Percentiles rank a stretch among this genome's conserved stretches.
phyloP scores from a whole-genome alignment of 2,113 vertebrate genomes.

The Sinocyclocheilus grahami region DNA sequence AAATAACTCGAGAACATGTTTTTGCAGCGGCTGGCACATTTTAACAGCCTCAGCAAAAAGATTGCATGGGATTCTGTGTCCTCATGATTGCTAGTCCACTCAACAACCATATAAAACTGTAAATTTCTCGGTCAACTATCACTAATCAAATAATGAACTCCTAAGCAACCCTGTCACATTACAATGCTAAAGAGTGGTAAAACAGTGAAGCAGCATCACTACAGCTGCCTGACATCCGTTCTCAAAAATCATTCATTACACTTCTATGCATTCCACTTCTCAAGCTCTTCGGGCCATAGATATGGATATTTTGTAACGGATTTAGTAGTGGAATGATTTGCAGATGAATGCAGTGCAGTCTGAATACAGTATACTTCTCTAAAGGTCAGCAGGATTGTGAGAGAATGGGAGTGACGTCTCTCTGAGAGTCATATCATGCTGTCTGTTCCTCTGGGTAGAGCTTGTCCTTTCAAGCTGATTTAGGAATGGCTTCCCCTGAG shows the following conservation, averaged over 20 bases:
- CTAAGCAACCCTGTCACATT: background rate
- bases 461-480: conserved; percentile 40
- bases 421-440: conserved; percentile 27
- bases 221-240: background rate
- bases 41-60: conserved; percentile 10
- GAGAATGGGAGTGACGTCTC: background rate
- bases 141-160: conserved; percentile 31
- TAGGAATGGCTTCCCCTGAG: conserved; percentile 24
- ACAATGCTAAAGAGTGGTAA: background rate
- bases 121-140: conserved; percentile 10
- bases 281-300: background rate
- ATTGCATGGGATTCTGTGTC: background rate
- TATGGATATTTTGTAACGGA: background rate
- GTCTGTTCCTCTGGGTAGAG: conserved; percentile 24
- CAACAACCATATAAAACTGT: conserved; percentile 5
- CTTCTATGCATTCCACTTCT: background rate
- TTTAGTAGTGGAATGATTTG: conserved; percentile 4
- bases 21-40: background rate
- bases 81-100: background rate
- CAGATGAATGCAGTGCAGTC: conserved; percentile 38
- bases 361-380: conserved; percentile 37
- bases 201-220: too few relatives aligned
- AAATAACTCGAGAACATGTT: conserved; percentile 26
- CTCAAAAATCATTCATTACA: background rate
- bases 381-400: conserved; percentile 36